Evolutionary conservation across 2,797 vertebrate species (phyloP), one percentile per base, ranked within the genome.

Genomic region (Galago senegalensis): DNA sequence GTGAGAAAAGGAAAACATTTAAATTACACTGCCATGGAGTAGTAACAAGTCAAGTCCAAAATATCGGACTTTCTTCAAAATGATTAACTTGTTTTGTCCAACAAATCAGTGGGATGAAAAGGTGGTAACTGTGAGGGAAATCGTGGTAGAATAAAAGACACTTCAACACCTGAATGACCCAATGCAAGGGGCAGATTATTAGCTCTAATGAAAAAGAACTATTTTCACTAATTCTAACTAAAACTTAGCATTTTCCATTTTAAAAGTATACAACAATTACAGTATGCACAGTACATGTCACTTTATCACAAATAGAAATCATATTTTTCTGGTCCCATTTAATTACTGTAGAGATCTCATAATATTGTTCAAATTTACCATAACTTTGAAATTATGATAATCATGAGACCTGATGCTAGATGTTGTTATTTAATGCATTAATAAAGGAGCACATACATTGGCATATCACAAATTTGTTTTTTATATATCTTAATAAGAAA

Each of bases 321-420:
- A 34, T 2, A 21, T 67, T 65, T 85, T 89, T 91, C 73, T 77
- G 21, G 49, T 58, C 34, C n/a, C 9, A 84, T 58, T 61, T 9
- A 72, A 34, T 77, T 43, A 72, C 29, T 31, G 20, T 21, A 89
- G 23, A 60, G 37, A 72, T 58, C 7, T 73, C 17, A 94, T 84
- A 65, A 60, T 43, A 61, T 31, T 72, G 12, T 88, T 77, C 63
- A 85, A 84, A 73, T 23, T 85, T 14, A 81, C 40, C 37, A 92
- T 79, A 88, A 85, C 31, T 82, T 85, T 69, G 27, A 86, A 89
- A 92, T 94, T 75, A 49, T 61, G 21, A 25, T 31, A 53, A 14
- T 61, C 34, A 69, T 75, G n/a, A 85, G n/a, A 88, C 8, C 29
- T 84, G 69, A 85, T 60, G 21, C 29, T 88, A 29, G 9, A 46